Evolutionary conservation across 1,140 invertebrate genomes (phyloP).

Genomic region (Drosophila sulfurigaster): DNA sequence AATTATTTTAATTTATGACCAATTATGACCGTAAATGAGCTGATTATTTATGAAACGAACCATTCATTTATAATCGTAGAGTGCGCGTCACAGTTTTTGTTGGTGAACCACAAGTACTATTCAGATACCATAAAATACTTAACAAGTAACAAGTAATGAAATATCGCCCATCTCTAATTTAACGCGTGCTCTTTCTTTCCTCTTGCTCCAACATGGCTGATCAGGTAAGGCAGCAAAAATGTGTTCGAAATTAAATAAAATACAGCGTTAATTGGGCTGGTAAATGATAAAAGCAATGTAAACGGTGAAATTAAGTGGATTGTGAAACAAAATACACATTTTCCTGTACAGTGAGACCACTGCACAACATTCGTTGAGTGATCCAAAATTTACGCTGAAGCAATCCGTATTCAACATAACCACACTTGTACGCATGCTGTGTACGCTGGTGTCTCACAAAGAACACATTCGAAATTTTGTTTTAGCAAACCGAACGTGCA

Average conservation of each 20-base stretch:
- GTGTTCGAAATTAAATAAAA: constrained; percentile 66
- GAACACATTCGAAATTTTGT: constrained; percentile 54
- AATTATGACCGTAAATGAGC: background rate
- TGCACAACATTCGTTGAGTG: constrained; percentile 11
- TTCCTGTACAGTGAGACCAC: constrained; percentile 1
- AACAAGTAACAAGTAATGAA: constrained; percentile 7
- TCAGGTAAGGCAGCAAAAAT: constrained; percentile 80
- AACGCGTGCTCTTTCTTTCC: constrained; percentile 77
- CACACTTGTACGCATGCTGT: constrained; percentile 68
- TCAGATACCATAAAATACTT: constrained; percentile 12
- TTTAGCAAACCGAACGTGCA: constrained; percentile 91
- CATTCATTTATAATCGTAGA: background rate
- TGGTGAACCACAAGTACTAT: background rate
- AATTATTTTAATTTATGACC: too few relatives aligned
- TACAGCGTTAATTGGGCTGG: constrained; percentile 20
- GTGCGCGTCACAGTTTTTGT: background rate
- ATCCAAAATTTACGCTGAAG: constrained; percentile 16
- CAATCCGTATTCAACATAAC: constrained; percentile 58
- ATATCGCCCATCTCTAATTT: constrained; percentile 47
- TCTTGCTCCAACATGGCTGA: constrained; percentile 85
- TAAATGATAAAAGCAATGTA: constrained; percentile 20
- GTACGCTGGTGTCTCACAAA: constrained; percentile 50
- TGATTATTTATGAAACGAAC: background rate
- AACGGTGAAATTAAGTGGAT: constrained; percentile 17
- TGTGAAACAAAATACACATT: constrained; percentile 5